Conservation (phyloP, 2,888 invertebrate species). For the Tenthredo livida region DNA sequence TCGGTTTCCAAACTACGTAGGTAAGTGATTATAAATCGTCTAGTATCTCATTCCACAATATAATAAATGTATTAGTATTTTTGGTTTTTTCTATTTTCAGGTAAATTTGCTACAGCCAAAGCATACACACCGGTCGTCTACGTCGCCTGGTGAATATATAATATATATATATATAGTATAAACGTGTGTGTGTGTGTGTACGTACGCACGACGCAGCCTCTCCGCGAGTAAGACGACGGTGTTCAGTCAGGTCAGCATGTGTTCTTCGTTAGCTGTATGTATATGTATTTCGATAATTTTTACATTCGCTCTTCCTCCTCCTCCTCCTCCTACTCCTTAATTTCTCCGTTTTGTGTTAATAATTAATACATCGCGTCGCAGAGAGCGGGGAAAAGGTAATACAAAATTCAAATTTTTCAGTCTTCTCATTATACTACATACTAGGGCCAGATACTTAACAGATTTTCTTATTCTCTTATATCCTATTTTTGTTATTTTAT, state of each 20-base stretch:
- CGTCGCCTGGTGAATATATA: slow-evolving; percentile 57
- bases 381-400: background rate
- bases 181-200: background rate
- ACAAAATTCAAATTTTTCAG: background rate
- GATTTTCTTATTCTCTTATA: background rate
- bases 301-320: background rate
- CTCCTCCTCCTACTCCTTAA: background rate
- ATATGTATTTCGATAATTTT: slow-evolving; percentile 6
- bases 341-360: background rate
- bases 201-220: background rate
- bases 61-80: too few relatives aligned
- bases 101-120: slow-evolving; percentile 77
- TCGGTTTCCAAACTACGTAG: slow-evolving; percentile 68
- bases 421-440: background rate
- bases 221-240: background rate
- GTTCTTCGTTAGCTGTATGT: slow-evolving; percentile 20
- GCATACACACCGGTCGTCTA: slow-evolving; percentile 73
- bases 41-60: too few relatives aligned
- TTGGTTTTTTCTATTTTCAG: slow-evolving; percentile 59
- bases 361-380: background rate
- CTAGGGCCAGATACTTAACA: slow-evolving; percentile 26
- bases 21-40: slow-evolving; percentile 61
- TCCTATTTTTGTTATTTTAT: background rate
- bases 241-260: slow-evolving; percentile 6
- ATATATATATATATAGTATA: slow-evolving; percentile 5